Evolutionary conservation across 2,888 invertebrate species (phyloP).

Genomic region (Rotaria sp.): DNA sequence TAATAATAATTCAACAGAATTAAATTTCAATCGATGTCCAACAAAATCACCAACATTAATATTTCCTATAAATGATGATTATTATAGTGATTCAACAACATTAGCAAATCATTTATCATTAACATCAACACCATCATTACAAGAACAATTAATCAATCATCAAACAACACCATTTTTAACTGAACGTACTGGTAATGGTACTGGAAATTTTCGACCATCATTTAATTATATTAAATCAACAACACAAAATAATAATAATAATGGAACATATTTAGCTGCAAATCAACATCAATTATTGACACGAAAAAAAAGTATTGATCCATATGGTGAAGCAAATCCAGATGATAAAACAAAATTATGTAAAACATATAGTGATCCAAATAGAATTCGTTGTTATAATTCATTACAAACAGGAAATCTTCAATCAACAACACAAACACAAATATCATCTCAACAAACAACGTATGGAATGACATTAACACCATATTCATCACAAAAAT

Average conservation of each 20-base stretch:
- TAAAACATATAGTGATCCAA: slow-evolving; percentile 28
- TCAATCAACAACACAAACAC: not conserved
- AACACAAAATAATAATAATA: not conserved
- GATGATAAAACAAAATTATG: not conserved
- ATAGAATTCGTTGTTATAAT: not conserved
- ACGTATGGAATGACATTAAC: not conserved
- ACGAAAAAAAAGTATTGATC: not conserved
- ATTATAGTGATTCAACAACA: not conserved
- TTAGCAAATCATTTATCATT: not conserved
- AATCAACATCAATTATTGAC: slow-evolving; percentile 19
- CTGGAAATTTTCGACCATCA: not conserved
- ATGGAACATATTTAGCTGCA: not conserved
- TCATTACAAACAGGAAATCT: not conserved
- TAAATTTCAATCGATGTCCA: not conserved
- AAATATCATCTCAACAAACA: not conserved
- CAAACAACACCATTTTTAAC: not conserved
- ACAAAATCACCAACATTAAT: not conserved
- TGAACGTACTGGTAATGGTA: not conserved
- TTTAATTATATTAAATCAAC: not conserved
- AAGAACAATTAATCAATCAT: not conserved
- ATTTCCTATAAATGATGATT: not conserved
- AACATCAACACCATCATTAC: not conserved
- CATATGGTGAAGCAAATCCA: not conserved
- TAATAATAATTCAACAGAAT: not conserved
- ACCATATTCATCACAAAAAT: not conserved